These are phyloP conservation scores for Theonella swinhoei DNA, from an alignment of 37 sponge, comb jelly and placozoan species.

Conservation along the genomic window DNA sequence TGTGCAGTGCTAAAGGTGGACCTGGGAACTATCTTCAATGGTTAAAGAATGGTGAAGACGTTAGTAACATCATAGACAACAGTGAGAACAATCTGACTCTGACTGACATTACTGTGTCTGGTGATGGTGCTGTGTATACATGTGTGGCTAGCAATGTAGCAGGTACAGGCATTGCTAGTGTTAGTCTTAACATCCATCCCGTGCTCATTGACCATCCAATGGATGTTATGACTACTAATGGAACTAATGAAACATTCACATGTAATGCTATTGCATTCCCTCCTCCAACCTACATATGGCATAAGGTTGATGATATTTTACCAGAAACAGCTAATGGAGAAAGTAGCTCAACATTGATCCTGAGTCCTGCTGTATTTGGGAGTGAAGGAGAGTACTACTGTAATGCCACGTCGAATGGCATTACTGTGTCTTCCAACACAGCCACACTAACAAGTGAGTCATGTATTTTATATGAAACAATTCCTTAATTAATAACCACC, in stretches of 20 bases:
- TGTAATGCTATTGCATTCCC: conserved; percentile 10
- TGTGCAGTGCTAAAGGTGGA: not conserved
- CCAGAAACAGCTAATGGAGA: not conserved
- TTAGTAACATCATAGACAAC: not conserved
- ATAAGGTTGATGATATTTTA: not conserved
- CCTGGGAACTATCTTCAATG: not conserved
- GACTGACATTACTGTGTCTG: not conserved
- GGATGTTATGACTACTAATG: not conserved
- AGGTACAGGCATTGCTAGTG: not conserved
- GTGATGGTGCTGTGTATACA: not conserved
- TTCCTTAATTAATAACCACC: not conserved
- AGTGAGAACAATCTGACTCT: not conserved
- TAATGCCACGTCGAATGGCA: not conserved
- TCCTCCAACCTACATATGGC: not conserved
- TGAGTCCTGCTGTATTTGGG: not conserved
- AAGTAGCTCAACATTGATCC: not conserved
- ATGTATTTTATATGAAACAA: not conserved
- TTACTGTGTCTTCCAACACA: not conserved
- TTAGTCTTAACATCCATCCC: not conserved
- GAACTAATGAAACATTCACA: not conserved
- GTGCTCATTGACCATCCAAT: not conserved
- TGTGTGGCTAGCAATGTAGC: conserved; percentile 21
- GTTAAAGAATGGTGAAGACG: not conserved
- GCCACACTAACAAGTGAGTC: not conserved
- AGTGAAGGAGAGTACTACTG: not conserved